Percentiles rank a stretch among this genome's conserved stretches.
phyloP scores from a whole-genome alignment of 2,888 invertebrate genomes.

The Epinotia nisella region DNA sequence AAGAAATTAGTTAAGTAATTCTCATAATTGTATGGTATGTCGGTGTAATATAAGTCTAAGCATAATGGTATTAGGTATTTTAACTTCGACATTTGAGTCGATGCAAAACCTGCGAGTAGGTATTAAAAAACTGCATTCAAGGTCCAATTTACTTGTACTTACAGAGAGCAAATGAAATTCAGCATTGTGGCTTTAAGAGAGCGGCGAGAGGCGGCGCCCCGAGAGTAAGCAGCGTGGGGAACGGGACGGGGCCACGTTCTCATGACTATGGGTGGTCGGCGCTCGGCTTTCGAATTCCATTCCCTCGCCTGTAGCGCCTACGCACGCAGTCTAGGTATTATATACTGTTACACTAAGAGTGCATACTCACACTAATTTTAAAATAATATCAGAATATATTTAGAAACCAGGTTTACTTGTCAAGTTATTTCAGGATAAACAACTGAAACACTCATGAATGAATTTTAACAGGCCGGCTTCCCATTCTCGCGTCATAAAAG shows the following conservation, averaged over 20 bases:
- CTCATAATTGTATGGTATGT: background rate
- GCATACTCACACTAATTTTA: background rate
- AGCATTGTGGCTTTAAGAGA: constrained; percentile 77
- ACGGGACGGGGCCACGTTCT: constrained; percentile 80
- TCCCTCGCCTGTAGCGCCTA: constrained; percentile 82
- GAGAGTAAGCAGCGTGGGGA: constrained; percentile 76
- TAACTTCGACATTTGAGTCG: background rate
- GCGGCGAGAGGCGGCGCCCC: constrained; percentile 78
- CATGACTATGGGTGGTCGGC: constrained; percentile 84
- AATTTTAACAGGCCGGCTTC: constrained; percentile 65
- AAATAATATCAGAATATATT: background rate
- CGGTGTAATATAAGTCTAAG: background rate
- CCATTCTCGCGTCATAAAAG: constrained; percentile 70
- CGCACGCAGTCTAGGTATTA: constrained; percentile 53
- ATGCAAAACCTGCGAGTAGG: constrained; percentile 24
- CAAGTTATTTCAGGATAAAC: constrained; percentile 44
- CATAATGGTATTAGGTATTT: background rate
- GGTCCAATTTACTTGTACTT: constrained; percentile 58
- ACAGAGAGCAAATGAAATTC: constrained; percentile 81
- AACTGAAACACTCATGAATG: constrained; percentile 64
- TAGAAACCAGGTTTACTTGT: constrained; percentile 20
- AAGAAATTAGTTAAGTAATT: background rate
- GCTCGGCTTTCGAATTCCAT: constrained; percentile 84
- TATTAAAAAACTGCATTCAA: constrained; percentile 56
- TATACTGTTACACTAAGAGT: constrained; percentile 33